Base-by-base conservation (phyloP, 2,797 vertebrate species). In the Chaunax sp. region DNA sequence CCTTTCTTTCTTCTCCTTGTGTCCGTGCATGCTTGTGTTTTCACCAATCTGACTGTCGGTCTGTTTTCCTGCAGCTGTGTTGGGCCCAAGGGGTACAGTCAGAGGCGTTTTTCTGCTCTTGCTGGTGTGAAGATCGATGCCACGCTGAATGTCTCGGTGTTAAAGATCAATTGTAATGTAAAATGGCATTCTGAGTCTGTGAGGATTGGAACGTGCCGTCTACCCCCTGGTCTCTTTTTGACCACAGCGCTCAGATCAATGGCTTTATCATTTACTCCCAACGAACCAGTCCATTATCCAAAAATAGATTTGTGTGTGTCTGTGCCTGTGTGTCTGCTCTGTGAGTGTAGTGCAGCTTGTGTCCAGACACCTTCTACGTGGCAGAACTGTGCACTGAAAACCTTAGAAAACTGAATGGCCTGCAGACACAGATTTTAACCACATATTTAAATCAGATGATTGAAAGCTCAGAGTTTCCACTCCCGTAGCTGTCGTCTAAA, bases 131-230 rank as follows among this genome's bases (percentile, higher is more conserved):
- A 81, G 79, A 93, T 93, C 88, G 41, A 92, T 91, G 77, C 43
- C 1, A 4, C 19, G 58, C 69, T 25, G 14, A 78, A 65, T 80
- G 72, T 81, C 80, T 88, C 70, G 20, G 71, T 64, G 69, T 60
- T n/a, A 77, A 78, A 82, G 84, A 91, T 92, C 90, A 84, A 91
- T 92, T 87, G 77, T 68, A 75, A 90, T 91, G 88, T 88, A 85
- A 92, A 91, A 93, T 90, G 90, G 87, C 83, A 85, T 73, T 85
- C 72, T 2, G 67, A 56, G 67, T 73, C 77, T 78, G 67, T 30
- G 61, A 69, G 62, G 79, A 78, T 72, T 64, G 74, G 54, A 78
- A 81, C 62, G 51, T 79, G 80, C 75, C 57, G 53, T 66, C 71
- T 82, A 47, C 53, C 63, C 69, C 59, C 60, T 66, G 66, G 14